phyloP scores from a whole-genome alignment of 2,888 invertebrate genomes.

The Hirtodrosophila duncani region DNA sequence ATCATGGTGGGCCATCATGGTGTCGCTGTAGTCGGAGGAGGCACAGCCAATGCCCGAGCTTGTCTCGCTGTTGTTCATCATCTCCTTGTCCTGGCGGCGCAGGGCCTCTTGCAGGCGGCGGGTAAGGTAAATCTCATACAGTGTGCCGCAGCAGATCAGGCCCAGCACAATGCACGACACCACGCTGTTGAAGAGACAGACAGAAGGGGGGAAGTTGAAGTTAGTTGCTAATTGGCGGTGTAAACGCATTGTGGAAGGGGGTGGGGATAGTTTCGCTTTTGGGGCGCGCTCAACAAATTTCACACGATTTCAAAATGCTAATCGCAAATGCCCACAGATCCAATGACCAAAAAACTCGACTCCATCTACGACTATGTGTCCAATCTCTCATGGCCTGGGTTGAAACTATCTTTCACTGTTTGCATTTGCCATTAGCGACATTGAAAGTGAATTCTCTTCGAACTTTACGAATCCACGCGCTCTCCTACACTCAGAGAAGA shows the following conservation, averaged over 20 bases:
- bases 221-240: slow-evolving; percentile 24
- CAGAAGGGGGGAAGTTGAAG: not conserved
- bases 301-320: slow-evolving; percentile 44
- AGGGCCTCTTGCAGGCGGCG: slow-evolving; percentile 70
- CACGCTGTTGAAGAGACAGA: slow-evolving; percentile 77
- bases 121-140: slow-evolving; percentile 82
- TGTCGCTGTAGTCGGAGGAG: slow-evolving; percentile 78
- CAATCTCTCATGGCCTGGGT: too few relatives aligned
- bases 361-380: too few relatives aligned
- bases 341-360: too few relatives aligned
- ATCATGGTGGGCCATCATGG: slow-evolving; percentile 67
- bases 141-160: slow-evolving; percentile 83
- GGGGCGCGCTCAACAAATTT: slow-evolving; percentile 23
- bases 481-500: too few relatives aligned
- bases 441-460: too few relatives aligned
- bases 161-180: slow-evolving; percentile 79
- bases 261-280: slow-evolving; percentile 53
- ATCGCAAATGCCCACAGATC: slow-evolving; percentile 41
- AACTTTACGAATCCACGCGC: too few relatives aligned
- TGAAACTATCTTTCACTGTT: too few relatives aligned
- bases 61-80: slow-evolving; percentile 78
- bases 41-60: slow-evolving; percentile 79
- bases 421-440: too few relatives aligned
- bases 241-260: slow-evolving; percentile 18
- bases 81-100: slow-evolving; percentile 76